A percentile compares a stretch with the other conserved stretches of the same genome.
These are phyloP conservation scores for Sinhomidia bicolor DNA, from an alignment of 2,888 invertebrate species.

Conservation along the genomic window DNA sequence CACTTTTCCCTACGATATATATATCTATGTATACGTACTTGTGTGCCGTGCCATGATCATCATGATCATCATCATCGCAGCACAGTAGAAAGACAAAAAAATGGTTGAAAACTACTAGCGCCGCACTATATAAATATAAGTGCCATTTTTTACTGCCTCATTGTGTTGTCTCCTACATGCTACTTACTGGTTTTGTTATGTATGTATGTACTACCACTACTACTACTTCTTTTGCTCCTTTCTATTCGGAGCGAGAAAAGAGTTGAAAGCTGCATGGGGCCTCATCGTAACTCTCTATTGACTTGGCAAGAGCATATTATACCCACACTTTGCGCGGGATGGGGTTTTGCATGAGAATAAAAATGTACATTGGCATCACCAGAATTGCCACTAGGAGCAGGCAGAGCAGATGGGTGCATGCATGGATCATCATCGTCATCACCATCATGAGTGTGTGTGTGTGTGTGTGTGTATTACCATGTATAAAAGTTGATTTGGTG, in stretches of 20 bases:
- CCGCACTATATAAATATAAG: conserved; percentile 49
- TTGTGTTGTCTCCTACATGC: conserved; percentile 23
- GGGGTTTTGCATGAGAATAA: conserved; percentile 37
- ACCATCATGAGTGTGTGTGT: too few relatives aligned
- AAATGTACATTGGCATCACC: conserved; percentile 54
- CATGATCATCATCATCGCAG: background rate
- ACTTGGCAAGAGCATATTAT: conserved; percentile 72
- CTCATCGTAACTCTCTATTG: conserved; percentile 72
- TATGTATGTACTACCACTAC: conserved; percentile 20
- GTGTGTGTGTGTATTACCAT: conserved; percentile 68
- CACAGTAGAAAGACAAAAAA: conserved; percentile 38
- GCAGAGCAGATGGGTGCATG: conserved; percentile 70
- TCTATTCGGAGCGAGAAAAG: conserved; percentile 41
- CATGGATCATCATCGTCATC: conserved; percentile 70
- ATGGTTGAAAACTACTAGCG: conserved; percentile 51
- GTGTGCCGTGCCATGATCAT: too few relatives aligned
- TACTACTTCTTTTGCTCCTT: conserved; percentile 19
- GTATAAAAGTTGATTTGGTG: conserved; percentile 41
- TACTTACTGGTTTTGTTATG: background rate
- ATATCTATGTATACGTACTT: conserved; percentile 1
- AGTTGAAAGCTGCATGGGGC: conserved; percentile 70
- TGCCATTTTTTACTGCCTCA: conserved; percentile 36
- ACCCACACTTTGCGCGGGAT: conserved; percentile 40
- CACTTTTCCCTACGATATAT: conserved; percentile 33
- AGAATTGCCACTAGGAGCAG: conserved; percentile 20